Conservation (phyloP, 1,140 invertebrate species). For the Drosophila melanica region DNA sequence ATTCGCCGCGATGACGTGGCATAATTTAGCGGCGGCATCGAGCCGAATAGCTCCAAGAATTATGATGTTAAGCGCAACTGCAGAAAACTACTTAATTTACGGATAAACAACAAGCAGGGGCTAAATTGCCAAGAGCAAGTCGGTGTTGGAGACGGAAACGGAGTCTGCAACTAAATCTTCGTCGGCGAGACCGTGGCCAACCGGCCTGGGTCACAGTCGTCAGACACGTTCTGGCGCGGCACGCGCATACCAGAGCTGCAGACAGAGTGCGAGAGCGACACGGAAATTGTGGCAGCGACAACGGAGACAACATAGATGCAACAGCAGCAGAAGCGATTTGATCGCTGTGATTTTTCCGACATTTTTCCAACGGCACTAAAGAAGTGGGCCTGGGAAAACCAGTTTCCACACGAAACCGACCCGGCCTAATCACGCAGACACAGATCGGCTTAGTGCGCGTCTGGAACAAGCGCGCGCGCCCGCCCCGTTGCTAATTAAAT, state of each 20-base stretch:
- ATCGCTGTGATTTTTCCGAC: slow-evolving; percentile 46
- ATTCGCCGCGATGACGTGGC: slow-evolving; percentile 53
- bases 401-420: slow-evolving; percentile 49
- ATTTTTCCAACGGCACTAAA: slow-evolving; percentile 56
- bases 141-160: slow-evolving; percentile 25
- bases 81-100: slow-evolving; percentile 74
- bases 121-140: slow-evolving; percentile 59
- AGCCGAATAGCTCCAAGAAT: slow-evolving; percentile 52
- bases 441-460: slow-evolving; percentile 27
- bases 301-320: slow-evolving; percentile 5
- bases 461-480: slow-evolving; percentile 30
- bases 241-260: slow-evolving; percentile 66
- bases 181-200: slow-evolving; percentile 32
- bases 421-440: slow-evolving; percentile 61
- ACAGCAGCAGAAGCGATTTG: background rate
- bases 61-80: slow-evolving; percentile 71
- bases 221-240: slow-evolving; percentile 75
- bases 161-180: slow-evolving; percentile 27
- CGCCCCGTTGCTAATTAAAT: slow-evolving; percentile 71
- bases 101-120: slow-evolving; percentile 50
- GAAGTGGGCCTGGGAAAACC: slow-evolving; percentile 51
- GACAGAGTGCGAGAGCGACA: background rate
- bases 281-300: slow-evolving; percentile 16
- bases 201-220: slow-evolving; percentile 65
- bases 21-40: slow-evolving; percentile 56